phyloP scores from a whole-genome alignment of 2,888 invertebrate genomes.

The Brachypterus glaber region DNA sequence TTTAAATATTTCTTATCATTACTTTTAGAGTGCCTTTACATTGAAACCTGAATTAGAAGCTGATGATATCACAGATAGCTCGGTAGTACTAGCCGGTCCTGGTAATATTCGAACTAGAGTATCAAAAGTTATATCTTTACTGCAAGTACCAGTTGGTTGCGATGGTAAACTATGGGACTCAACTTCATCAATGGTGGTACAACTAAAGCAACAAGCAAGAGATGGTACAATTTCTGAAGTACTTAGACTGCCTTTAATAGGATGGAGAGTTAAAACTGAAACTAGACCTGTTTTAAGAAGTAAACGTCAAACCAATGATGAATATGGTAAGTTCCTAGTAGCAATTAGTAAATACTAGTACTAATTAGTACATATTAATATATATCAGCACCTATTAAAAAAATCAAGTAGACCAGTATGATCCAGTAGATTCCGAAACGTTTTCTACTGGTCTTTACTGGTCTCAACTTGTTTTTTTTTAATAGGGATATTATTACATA shows the following conservation, averaged over 20 bases:
- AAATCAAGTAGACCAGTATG: too few relatives aligned
- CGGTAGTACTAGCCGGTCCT: conserved; percentile 45
- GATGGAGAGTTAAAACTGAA: conserved; percentile 55
- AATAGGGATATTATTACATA: too few relatives aligned
- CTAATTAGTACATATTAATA: too few relatives aligned
- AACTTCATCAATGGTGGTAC: conserved; percentile 56
- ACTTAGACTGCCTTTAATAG: conserved; percentile 57
- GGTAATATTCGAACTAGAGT: conserved; percentile 42
- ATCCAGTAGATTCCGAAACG: too few relatives aligned
- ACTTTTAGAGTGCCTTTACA: conserved; percentile 44
- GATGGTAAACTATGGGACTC: conserved; percentile 59
- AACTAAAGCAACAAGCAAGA: conserved; percentile 56
- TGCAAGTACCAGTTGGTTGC: conserved; percentile 64
- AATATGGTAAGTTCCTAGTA: conserved; percentile 24
- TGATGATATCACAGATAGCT: conserved; percentile 40
- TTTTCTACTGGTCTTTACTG: too few relatives aligned
- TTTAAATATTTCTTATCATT: conserved; percentile 7
- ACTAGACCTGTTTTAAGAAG: conserved; percentile 33
- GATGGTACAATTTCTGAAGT: conserved; percentile 65
- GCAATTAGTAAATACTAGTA: too few relatives aligned
- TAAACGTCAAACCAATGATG: conserved; percentile 20
- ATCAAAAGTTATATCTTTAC: conserved; percentile 40
- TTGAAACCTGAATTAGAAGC: conserved; percentile 40
- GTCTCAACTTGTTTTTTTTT: too few relatives aligned
- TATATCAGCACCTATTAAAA: too few relatives aligned